These are phyloP conservation scores for Loxodonta africana DNA, from an alignment of 2,113 vertebrate species.

Conservation along the genomic window DNA sequence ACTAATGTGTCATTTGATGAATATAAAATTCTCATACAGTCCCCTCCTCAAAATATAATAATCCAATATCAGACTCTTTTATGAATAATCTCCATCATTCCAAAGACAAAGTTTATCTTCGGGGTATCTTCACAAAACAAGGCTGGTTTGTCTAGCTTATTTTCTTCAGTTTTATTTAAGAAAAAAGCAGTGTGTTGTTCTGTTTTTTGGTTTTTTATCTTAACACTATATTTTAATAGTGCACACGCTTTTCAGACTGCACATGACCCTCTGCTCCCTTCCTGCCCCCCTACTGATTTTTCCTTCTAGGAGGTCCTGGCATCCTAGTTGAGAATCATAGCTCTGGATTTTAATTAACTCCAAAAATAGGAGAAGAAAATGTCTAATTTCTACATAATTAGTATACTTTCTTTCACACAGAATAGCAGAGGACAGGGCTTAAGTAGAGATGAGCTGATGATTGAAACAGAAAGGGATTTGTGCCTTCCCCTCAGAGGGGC, in stretches of 20 bases:
- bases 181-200: background rate
- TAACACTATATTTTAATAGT: background rate
- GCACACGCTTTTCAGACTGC: background rate
- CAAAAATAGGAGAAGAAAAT: constrained; percentile 19
- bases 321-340: background rate
- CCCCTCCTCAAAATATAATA: background rate
- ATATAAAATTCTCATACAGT: background rate
- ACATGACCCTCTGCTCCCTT: background rate
- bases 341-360: constrained; percentile 38
- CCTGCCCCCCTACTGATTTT: background rate
- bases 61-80: background rate
- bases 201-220: background rate
- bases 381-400: background rate
- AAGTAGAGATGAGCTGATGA: background rate
- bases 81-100: background rate
- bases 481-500: background rate
- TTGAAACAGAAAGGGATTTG: background rate
- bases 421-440: background rate
- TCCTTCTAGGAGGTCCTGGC: background rate
- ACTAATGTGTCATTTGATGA: background rate
- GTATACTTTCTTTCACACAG: background rate
- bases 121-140: constrained; percentile 1
- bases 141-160: background rate
- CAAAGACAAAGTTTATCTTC: constrained; percentile 39
- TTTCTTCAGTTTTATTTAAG: constrained; percentile 20